Percentiles rank a stretch among this genome's conserved stretches.
Conservation (phyloP, 2,888 invertebrate genomes). For the Bruchidius siliquastri region DNA sequence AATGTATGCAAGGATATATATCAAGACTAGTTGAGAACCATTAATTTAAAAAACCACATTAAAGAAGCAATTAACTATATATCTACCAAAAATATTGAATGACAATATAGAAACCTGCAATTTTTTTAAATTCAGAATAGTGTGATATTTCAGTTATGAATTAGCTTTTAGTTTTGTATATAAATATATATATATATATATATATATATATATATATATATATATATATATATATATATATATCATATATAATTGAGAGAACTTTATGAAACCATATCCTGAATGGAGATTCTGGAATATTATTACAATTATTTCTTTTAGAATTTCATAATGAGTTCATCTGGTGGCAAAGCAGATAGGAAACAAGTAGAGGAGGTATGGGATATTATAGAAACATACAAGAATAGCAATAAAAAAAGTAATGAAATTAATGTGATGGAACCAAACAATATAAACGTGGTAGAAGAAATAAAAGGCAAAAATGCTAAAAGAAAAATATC, state of each 20-base stretch:
- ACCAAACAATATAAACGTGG: neutral
- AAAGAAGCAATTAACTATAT: no score
- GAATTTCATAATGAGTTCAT: constrained; percentile 65
- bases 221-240: no score
- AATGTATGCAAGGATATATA: no score
- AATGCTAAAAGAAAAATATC: neutral
- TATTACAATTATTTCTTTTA: constrained; percentile 23
- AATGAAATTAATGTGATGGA: neutral
- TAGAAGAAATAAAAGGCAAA: neutral
- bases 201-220: no score
- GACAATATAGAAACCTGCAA: no score
- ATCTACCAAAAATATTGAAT: no score
- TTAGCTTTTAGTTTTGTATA: no score
- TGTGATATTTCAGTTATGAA: no score
- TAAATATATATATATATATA: no score
- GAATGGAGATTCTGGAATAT: neutral
- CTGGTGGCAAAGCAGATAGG: constrained; percentile 54
- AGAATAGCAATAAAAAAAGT: constrained; percentile 21
- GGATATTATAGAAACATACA: constrained; percentile 49
- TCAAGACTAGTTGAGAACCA: neutral
- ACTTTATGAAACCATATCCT: no score
- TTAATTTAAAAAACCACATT: no score
- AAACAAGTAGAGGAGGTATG: constrained; percentile 64
- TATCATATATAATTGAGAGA: neutral
- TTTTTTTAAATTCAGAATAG: no score